Base-by-base conservation (phyloP, 1,140 invertebrate genomes). In the Pentalonia nigronervosa region DNA sequence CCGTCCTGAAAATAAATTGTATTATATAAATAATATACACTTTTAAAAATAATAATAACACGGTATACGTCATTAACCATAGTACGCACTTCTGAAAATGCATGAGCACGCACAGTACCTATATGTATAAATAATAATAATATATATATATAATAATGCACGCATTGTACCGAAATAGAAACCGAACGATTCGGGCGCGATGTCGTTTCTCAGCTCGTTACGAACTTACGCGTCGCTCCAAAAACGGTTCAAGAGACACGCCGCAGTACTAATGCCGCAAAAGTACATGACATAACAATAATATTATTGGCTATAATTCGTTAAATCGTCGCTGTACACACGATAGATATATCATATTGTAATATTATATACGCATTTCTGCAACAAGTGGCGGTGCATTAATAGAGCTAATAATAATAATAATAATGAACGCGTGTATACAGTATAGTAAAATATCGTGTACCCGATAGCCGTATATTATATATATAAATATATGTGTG, bases 1-100 rank as follows among this genome's bases (percentile, higher is more conserved):
- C 21, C 23, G 45, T 48, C 14, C 21, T 41, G 20, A 20, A 6
- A 36, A 83, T 25, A 53, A 53, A 53, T 53, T 23, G 21, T 84
- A 41, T 84, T 23, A 21, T 81, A 81, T 36, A 36, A 86, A 47
- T 47, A 47, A 48, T 47, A n/a, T 76, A n/a, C 30, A 1, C 14
- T 76, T 76, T 76, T n/a, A 76, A 76, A 76, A 76, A 76, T 76
- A 76, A 76, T n/a, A 76, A 76, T 30, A 34, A n/a, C 60, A 76
- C 6, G 8, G 50, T 25, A 53, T 53, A 76, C 30, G 14, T 20
- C 60, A 76, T 14, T n/a, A 14, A 20, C 60, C 11, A n/a, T 76
- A 48, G n/a, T 34, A 87, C 47, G 86, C 45, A 34, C 86, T 87
- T 87, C n/a, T 87, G 86, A 87, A 87, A 87, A n/a, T 48, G 86